These are phyloP conservation scores for Coenonympha glycerion DNA, from an alignment of 2,888 invertebrate genomes.

Conservation along the genomic window DNA sequence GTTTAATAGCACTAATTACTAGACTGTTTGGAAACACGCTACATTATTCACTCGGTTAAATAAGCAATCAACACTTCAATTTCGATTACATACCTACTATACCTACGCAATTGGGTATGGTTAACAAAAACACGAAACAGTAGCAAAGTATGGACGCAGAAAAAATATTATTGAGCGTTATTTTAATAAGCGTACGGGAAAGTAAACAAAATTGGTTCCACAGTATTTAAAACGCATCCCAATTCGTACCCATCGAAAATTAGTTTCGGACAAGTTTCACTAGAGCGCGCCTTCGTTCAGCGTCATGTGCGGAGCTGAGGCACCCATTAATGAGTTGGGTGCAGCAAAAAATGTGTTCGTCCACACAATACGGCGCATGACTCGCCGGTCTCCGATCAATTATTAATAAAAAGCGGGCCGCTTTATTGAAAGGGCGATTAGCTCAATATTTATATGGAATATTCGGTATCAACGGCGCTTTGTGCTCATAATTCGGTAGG, in stretches of 20 bases:
- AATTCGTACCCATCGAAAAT: constrained; percentile 55
- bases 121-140: constrained; percentile 13
- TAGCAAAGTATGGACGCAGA: neutral
- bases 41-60: constrained; percentile 10
- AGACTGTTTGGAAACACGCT: constrained; percentile 5
- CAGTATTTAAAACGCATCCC: constrained; percentile 51
- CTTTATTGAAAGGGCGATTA: constrained; percentile 77
- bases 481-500: constrained; percentile 74
- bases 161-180: constrained; percentile 20
- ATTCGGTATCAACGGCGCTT: constrained; percentile 76
- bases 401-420: constrained; percentile 76
- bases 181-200: constrained; percentile 36
- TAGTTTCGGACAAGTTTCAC: constrained; percentile 54
- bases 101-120: too few species aligned
- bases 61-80: constrained; percentile 9
- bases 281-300: constrained; percentile 36
- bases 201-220: constrained; percentile 65
- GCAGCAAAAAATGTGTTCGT: constrained; percentile 68
- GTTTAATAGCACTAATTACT: neutral
- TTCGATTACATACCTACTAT: neutral
- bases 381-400: constrained; percentile 72
- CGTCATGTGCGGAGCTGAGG: constrained; percentile 57
- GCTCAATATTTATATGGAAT: constrained; percentile 77
- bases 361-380: constrained; percentile 72
- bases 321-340: constrained; percentile 66